Percentiles rank a stretch among this genome's conserved stretches.
These are phyloP conservation scores for Eleutherodactylus coqui DNA, from an alignment of 2,797 vertebrate species.

Conservation along the genomic window DNA sequence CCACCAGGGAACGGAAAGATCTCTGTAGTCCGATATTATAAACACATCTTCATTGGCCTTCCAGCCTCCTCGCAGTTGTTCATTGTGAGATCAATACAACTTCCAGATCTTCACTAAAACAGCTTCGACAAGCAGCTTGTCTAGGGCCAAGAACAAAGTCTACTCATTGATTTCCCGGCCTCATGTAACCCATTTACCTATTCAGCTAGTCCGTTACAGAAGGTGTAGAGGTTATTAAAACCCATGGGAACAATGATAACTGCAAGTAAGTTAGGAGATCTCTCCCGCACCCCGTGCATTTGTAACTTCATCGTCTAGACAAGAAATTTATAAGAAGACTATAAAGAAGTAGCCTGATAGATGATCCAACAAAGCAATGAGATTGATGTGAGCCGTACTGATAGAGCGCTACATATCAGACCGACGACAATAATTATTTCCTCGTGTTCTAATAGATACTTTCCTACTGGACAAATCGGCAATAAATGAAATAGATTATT, in stretches of 20 bases:
- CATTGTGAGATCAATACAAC: constrained; percentile 80
- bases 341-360: not conserved
- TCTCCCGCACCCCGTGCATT: constrained; percentile 14
- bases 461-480: not conserved
- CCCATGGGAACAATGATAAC: constrained; percentile 81
- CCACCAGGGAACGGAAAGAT: constrained; percentile 69
- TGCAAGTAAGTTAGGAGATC: constrained; percentile 78
- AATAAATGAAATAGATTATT: not conserved
- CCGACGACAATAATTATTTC: too few species aligned
- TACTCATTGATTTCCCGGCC: constrained; percentile 85
- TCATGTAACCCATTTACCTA: constrained; percentile 86
- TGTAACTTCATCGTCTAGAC: constrained; percentile 18
- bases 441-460: too few species aligned
- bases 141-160: constrained; percentile 79
- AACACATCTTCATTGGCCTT: constrained; percentile 77
- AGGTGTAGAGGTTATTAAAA: constrained; percentile 77
- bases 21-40: constrained; percentile 74
- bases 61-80: constrained; percentile 78
- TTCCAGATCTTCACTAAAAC: constrained; percentile 83
- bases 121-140: constrained; percentile 82
- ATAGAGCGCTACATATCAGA: not conserved
- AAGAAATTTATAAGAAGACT: not conserved
- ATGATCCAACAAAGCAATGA: not conserved
- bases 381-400: not conserved
- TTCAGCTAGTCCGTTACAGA: constrained; percentile 81